Evolutionary conservation across 2,113 vertebrate genomes (phyloP).

Genomic region (Microcebus ravelobensis): DNA sequence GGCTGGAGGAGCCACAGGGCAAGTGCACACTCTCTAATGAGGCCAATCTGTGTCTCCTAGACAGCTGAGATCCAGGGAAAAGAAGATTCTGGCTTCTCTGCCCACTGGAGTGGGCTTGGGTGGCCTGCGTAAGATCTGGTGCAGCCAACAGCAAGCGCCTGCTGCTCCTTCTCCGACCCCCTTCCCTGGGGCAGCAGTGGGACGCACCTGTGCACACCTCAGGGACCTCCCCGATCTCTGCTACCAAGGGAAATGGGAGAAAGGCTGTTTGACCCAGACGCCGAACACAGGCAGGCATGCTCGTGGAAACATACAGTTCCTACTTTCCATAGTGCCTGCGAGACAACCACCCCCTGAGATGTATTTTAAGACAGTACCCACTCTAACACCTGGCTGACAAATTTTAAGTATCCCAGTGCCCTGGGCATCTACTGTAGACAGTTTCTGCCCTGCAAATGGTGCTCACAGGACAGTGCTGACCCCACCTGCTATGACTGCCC

Average conservation of each 20-base stretch:
- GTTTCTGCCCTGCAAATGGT: not conserved
- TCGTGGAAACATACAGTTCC: not conserved
- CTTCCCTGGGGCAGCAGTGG: not conserved
- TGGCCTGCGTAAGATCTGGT: fast-evolving
- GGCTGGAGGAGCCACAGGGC: fast-evolving
- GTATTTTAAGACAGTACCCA: not conserved
- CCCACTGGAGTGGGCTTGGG: fast-evolving
- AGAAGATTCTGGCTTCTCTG: fast-evolving
- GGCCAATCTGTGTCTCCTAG: not conserved
- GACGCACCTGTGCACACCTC: not conserved
- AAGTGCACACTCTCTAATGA: fast-evolving
- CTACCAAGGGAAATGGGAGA: fast-evolving
- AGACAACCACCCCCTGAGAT: not conserved
- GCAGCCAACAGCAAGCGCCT: fast-evolving
- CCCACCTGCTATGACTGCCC: not conserved
- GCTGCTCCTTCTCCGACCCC: not conserved
- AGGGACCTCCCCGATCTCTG: not conserved
- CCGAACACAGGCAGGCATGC: not conserved
- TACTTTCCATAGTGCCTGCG: not conserved
- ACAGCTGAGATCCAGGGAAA: fast-evolving
- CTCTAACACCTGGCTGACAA: not conserved
- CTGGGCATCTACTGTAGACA: not conserved
- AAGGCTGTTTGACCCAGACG: not conserved
- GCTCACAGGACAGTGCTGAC: not conserved
- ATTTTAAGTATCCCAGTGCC: not conserved